Evolutionary conservation across 2,888 invertebrate genomes (phyloP), one percentile per base, ranked within the genome.

Genomic region (Habrosyne pyritoides): DNA sequence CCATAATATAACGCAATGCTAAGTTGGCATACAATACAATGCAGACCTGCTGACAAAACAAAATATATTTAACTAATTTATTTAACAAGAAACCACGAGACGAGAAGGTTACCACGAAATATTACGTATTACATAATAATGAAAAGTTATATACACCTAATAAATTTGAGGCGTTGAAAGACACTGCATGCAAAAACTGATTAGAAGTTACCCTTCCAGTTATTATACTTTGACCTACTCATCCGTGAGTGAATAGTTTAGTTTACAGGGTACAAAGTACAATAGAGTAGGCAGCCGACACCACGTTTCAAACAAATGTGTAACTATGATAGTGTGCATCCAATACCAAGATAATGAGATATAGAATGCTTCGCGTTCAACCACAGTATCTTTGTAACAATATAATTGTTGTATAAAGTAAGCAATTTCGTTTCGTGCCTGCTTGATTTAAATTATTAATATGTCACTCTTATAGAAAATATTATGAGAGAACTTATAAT

Each of bases 221-320:
- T 77, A 75, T 72, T 71, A 67, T 62, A 67, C 57, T 74, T 75
- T 79, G 79, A 79, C 82, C 81, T 80, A 81, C 68, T 81, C 69
- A 60, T 61, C 64, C 36, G 60, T 63, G 55, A 62, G 61, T 65
- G 66, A 63, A 67, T 64, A 65, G 67, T 67, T 64, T 64, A 61
- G 59, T 66, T 62, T 63, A 64, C 63, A 22, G 28, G n/a, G 28
- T 14, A 49, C 50, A 12, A 28, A 49, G 26, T 49, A 36, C n/a
- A 36, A 36, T 14, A 36, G 36, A 42, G 42, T 42, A 24, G 21
- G 28, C 30, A 28, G 50, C 12, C 28, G 30, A 50, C 28, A 50
- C 8, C 10, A 28, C 18, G 14, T 10, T 28, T 18, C 21, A 4
- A 28, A 50, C 21, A 50, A 21, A 21, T 30, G 42, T 50, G n/a